Conservation (phyloP, 2,797 vertebrate genomes). For the Sebastes minor region DNA sequence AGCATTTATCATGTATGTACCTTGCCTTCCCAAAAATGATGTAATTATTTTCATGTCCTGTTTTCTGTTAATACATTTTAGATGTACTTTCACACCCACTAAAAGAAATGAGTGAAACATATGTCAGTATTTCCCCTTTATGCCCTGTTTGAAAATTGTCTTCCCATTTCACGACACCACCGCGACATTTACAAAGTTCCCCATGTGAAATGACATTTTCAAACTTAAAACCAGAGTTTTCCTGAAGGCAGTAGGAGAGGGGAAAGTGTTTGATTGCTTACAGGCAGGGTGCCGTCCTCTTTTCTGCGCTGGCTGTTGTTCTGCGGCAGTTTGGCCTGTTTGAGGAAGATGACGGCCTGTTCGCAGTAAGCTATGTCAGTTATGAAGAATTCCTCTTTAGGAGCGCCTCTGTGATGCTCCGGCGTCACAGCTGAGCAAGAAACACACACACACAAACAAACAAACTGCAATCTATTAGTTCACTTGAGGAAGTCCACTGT, state of each 20-base stretch:
- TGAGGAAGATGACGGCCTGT: constrained; percentile 86
- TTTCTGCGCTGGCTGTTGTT: constrained; percentile 72
- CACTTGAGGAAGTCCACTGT: neutral
- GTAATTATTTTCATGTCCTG: neutral
- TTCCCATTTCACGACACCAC: neutral
- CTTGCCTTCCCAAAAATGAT: neutral
- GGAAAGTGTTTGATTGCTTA: constrained; percentile 68
- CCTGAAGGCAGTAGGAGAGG: neutral
- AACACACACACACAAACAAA: neutral
- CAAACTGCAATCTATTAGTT: neutral
- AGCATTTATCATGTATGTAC: neutral
- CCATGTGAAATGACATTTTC: neutral
- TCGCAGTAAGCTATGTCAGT: constrained; percentile 91
- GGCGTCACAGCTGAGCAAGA: constrained; percentile 50
- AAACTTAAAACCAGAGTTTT: neutral
- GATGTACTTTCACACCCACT: neutral
- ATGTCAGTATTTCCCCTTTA: neutral
- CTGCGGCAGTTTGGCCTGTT: constrained; percentile 78
- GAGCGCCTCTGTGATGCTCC: constrained; percentile 59
- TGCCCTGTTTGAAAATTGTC: neutral
- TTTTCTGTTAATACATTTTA: neutral
- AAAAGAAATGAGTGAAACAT: neutral
- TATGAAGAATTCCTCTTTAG: constrained; percentile 83
- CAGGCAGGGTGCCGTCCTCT: constrained; percentile 82
- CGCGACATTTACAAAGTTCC: neutral